Conservation (phyloP, 2,113 vertebrate genomes). For the Thermophis baileyi region DNA sequence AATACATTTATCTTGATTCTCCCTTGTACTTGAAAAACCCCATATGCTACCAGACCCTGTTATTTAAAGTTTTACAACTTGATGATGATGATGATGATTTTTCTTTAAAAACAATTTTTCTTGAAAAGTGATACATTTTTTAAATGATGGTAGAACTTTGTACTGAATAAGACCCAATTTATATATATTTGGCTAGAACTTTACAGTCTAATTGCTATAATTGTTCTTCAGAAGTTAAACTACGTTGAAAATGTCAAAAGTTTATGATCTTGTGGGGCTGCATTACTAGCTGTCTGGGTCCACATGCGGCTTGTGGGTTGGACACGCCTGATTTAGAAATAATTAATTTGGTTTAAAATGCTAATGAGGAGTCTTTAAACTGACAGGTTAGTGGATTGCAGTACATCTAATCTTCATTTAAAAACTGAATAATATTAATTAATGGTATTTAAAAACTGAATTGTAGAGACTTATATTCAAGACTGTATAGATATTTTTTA, state of each 20-base stretch:
- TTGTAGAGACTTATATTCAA: constrained; percentile 41
- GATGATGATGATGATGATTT: neutral
- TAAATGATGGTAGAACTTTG: neutral
- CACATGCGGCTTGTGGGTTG: constrained; percentile 24
- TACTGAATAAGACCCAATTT: neutral
- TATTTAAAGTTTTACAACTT: neutral
- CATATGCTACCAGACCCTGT: neutral
- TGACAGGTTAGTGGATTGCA: constrained; percentile 59
- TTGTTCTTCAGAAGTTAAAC: neutral
- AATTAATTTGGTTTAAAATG: neutral
- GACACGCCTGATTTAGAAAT: constrained; percentile 59
- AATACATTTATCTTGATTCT: constrained; percentile 4
- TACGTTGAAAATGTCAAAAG: neutral
- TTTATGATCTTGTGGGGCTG: neutral
- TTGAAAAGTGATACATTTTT: neutral
- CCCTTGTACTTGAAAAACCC: neutral
- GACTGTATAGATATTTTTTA: constrained; percentile 13
- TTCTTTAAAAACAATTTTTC: neutral
- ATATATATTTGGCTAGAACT: neutral
- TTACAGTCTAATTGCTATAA: neutral
- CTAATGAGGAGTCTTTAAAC: constrained; percentile 54
- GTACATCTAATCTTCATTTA: constrained; percentile 7
- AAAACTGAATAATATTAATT: neutral
- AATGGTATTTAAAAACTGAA: constrained; percentile 37
- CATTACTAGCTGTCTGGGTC: neutral